A percentile compares a stretch with the other conserved stretches of the same genome.
Evolutionary conservation across 2,113 vertebrate species (phyloP).

Genomic region (Cinclus mexicanus): DNA sequence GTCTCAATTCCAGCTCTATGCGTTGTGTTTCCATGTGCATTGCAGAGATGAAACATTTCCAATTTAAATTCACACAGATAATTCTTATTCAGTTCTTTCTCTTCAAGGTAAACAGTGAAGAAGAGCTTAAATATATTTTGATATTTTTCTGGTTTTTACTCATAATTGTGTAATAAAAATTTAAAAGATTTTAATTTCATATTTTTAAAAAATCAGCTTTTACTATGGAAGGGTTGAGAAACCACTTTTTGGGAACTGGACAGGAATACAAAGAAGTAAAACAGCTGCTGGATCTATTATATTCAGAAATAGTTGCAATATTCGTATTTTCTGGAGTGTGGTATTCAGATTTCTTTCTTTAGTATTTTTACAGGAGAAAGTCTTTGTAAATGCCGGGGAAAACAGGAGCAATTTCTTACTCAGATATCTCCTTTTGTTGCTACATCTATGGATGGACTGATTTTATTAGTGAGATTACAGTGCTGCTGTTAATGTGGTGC

Average conservation of each 20-base stretch:
- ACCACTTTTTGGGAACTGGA: not conserved
- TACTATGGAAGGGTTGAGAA: not conserved
- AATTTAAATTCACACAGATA: not conserved
- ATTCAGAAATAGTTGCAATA: not conserved
- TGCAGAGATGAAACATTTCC: not conserved
- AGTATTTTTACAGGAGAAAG: not conserved
- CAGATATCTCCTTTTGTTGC: not conserved
- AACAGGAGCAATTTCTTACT: not conserved
- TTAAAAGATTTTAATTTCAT: not conserved
- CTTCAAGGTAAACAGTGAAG: not conserved
- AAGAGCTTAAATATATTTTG: not conserved
- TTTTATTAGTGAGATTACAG: not conserved
- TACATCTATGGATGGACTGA: no score
- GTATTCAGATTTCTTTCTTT: not conserved
- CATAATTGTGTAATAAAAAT: not conserved
- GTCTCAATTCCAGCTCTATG: not conserved
- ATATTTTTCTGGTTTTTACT: not conserved
- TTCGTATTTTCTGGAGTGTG: not conserved
- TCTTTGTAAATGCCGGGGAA: not conserved
- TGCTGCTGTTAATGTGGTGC: not conserved
- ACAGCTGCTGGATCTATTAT: not conserved
- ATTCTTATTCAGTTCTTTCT: not conserved
- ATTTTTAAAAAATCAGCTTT: not conserved
- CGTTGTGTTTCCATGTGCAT: not conserved
- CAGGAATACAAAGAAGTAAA: not conserved